phyloP scores from a whole-genome alignment of 2,797 vertebrate genomes.

The Mareca penelope region DNA sequence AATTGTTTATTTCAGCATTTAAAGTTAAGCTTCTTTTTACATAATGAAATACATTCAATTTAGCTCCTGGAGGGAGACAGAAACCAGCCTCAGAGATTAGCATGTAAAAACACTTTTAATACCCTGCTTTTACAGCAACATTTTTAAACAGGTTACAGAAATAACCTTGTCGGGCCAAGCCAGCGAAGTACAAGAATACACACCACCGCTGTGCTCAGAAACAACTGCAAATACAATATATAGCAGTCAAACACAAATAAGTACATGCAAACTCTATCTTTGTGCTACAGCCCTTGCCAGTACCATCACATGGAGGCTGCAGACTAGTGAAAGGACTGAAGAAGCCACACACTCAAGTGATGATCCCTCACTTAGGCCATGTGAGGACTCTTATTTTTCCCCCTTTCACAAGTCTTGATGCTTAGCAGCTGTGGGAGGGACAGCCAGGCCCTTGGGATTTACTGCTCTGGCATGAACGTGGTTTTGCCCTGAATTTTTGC shows the following conservation, averaged over 20 bases:
- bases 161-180: neutral
- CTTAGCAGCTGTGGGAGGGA: neutral
- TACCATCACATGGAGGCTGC: accelerated
- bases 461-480: accelerated
- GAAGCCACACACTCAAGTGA: accelerated
- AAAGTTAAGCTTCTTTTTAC: conserved; percentile 41
- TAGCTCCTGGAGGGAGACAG: neutral
- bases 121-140: neutral
- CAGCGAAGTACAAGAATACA: neutral
- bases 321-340: accelerated
- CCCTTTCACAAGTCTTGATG: neutral
- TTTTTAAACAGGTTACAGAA: conserved; percentile 18
- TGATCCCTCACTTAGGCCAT: accelerated
- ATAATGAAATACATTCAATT: conserved; percentile 21
- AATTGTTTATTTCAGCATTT: conserved; percentile 4
- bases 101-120: neutral
- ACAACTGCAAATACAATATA: accelerated
- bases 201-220: neutral
- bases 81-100: neutral
- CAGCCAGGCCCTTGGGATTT: too few relatives aligned
- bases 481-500: neutral
- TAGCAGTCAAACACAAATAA: neutral
- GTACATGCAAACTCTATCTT: neutral
- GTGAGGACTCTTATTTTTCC: neutral
- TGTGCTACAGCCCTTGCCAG: accelerated